Base-by-base conservation (phyloP, 2,113 vertebrate genomes). In the Pituophis catenifer region DNA sequence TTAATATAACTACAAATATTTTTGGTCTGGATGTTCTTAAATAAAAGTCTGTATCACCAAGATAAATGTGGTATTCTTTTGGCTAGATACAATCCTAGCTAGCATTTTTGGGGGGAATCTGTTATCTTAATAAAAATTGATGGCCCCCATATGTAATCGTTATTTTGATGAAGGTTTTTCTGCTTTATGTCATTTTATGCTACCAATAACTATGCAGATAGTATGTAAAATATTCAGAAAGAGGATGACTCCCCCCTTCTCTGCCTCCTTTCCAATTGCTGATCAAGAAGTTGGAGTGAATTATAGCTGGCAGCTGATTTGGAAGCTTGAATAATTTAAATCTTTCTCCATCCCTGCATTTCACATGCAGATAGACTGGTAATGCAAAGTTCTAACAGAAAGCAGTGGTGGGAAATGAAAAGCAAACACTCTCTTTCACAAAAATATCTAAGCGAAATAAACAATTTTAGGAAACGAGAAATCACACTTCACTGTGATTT, bases 281-380 rank as follows among this genome's bases (percentile, higher is more conserved):
- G 95, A 97, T 97, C 95, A 95, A 95, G 53, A 96, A 93, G 55
- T 94, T 95, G 95, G 92, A 96, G 52, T 94, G 91, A 97, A 95
- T 95, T 96, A 95, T 94, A 94, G 52, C 93, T 95, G 86, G 59
- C 24, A 95, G 92, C 86, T 97, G 96, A 94, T 91, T 96, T 58
- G 94, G 95, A 96, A 96, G 62, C 81, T 62, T 96, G 91, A 96
- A 96, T 96, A 96, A 96, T 96, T 97, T 95, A 95, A 97, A 95
- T 95, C 94, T 86, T 96, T 93, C 94, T 91, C 7, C 62, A 33
- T 33, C 90, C 90, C 93, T 91, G 93, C 94, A 90, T 59, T 94
- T 93, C 13, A 24, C 55, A 94, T 95, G 33, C 90, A 96, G 26
- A 94, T 94, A 90, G 95, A 91, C 94, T 95, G 92, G 62, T 54